Evolutionary conservation across 2,888 invertebrate species (phyloP).

Genomic region (Deilephila elpenor): DNA sequence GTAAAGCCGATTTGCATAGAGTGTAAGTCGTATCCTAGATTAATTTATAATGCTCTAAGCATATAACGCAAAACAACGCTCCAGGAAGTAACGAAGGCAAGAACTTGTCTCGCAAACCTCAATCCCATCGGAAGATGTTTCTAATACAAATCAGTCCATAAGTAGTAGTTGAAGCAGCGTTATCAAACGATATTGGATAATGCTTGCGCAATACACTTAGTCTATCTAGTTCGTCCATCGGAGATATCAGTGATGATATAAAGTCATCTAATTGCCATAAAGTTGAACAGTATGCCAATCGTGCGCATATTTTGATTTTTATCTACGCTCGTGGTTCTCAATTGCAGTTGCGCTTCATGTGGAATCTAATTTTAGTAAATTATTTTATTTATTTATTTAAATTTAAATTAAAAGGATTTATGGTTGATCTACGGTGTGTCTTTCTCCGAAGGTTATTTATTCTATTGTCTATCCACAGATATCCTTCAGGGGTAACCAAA

Average conservation of each 20-base stretch:
- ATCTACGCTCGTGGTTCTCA: slow-evolving; percentile 11
- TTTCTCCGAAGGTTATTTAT: too few species aligned
- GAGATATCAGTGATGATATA: slow-evolving; percentile 53
- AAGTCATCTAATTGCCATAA: slow-evolving; percentile 57
- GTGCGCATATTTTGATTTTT: slow-evolving; percentile 36
- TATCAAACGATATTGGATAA: slow-evolving; percentile 59
- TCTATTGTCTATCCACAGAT: too few species aligned
- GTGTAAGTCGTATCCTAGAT: background rate
- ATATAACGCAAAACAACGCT: background rate
- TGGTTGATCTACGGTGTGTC: background rate
- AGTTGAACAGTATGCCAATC: slow-evolving; percentile 52
- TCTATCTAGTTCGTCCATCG: slow-evolving; percentile 51
- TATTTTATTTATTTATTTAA: too few species aligned
- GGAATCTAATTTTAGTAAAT: background rate
- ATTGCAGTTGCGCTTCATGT: background rate
- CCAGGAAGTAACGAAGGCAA: slow-evolving; percentile 1
- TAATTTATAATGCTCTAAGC: slow-evolving; percentile 15
- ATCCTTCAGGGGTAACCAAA: background rate
- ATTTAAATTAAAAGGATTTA: background rate
- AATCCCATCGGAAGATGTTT: slow-evolving; percentile 13
- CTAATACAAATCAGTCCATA: background rate
- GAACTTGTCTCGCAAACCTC: background rate
- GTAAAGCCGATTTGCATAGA: background rate
- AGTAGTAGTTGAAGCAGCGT: slow-evolving; percentile 37
- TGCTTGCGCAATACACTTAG: slow-evolving; percentile 61